phyloP scores from a whole-genome alignment of 1,140 invertebrate genomes.

The Thaumatotibia leucotreta region DNA sequence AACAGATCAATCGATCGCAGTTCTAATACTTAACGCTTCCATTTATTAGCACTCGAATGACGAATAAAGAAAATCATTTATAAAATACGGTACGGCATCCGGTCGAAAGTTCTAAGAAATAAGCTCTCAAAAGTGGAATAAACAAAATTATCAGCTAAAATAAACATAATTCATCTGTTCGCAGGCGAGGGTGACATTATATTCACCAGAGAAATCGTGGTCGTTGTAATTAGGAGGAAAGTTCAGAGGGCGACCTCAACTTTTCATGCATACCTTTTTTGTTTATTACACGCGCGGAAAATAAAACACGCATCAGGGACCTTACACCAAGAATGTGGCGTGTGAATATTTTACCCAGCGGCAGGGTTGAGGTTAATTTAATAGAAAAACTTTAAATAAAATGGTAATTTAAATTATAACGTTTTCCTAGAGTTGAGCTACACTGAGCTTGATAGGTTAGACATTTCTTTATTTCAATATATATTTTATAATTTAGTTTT shows the following conservation, averaged over 20 bases:
- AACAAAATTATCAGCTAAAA: not conserved
- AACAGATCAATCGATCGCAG: no score
- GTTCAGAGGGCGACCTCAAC: constrained; percentile 28
- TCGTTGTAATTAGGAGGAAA: constrained; percentile 27
- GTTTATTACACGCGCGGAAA: not conserved
- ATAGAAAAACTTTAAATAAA: no score
- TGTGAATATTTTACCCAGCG: not conserved
- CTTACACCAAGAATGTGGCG: not conserved
- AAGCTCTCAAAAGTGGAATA: not conserved
- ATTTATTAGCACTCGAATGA: no score
- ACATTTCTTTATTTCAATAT: not conserved
- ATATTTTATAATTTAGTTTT: not conserved
- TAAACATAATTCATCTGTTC: not conserved
- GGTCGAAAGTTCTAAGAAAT: not conserved
- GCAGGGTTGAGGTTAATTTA: not conserved
- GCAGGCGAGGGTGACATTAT: not conserved
- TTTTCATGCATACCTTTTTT: constrained; percentile 6
- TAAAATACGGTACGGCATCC: not conserved
- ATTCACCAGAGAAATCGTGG: not conserved
- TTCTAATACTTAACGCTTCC: no score
- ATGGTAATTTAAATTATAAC: no score
- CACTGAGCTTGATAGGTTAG: no score
- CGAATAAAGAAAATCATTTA: not conserved
- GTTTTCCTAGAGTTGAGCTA: no score
- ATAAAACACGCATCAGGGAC: not conserved